Conservation (phyloP, 1,140 invertebrate genomes). For the Neodiprion lecontei region DNA sequence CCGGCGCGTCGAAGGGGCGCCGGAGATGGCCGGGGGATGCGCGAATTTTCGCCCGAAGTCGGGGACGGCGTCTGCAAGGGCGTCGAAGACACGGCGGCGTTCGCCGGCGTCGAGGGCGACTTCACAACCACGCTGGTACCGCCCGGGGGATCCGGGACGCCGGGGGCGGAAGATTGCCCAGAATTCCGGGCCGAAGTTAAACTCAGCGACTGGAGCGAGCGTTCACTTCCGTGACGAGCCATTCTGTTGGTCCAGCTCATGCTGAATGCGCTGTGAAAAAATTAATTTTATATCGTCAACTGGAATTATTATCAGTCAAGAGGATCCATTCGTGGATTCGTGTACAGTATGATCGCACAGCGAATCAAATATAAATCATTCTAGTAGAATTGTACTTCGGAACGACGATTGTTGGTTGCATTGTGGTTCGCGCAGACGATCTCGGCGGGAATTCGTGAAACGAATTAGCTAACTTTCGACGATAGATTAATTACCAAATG, state of each 20-base stretch:
- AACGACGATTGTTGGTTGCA: no score
- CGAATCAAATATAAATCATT: no score
- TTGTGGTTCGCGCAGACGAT: no score
- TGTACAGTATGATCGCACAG: no score
- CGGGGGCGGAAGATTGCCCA: constrained; percentile 24
- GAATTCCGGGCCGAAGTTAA: not conserved
- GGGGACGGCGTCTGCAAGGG: constrained; percentile 15
- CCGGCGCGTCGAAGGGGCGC: constrained; percentile 55
- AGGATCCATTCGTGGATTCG: no score
- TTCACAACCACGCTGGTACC: not conserved
- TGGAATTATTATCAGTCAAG: no score
- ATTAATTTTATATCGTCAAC: not conserved
- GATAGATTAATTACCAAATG: no score
- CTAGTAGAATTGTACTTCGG: no score
- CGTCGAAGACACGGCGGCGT: constrained; percentile 18
- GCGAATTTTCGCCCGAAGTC: constrained; percentile 39
- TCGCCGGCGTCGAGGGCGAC: constrained; percentile 22
- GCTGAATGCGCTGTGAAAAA: not conserved
- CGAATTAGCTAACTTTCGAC: no score
- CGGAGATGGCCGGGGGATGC: constrained; percentile 56
- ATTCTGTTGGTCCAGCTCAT: constrained; percentile 37
- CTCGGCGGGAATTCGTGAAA: no score
- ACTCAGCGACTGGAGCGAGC: constrained; percentile 29
- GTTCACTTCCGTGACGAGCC: constrained; percentile 42
- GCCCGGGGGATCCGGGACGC: constrained; percentile 11